Percentiles rank a stretch among this genome's conserved stretches.
phyloP scores from a whole-genome alignment of 2,797 vertebrate species.

The Molossus alvarezi region DNA sequence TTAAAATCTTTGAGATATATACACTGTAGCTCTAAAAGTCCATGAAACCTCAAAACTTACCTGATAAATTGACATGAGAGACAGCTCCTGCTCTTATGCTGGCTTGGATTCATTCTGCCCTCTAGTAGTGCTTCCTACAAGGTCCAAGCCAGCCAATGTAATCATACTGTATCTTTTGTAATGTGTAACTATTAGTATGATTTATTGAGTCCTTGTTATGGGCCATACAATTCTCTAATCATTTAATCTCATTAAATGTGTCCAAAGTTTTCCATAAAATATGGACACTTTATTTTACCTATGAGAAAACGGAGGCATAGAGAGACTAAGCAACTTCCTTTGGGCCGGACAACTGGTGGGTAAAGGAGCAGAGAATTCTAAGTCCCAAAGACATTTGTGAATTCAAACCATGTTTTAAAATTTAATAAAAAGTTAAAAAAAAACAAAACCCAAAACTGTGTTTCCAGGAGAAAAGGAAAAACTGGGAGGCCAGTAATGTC shows the following conservation, averaged over 20 bases:
- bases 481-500: background rate
- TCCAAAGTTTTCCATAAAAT: background rate
- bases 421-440: no score
- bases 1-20: background rate
- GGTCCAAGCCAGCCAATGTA: background rate
- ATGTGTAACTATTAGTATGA: background rate
- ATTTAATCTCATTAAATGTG: background rate
- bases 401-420: background rate
- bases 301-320: background rate
- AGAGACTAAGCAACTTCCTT: background rate
- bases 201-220: background rate
- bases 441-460: background rate
- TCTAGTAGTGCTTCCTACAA: background rate
- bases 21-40: background rate
- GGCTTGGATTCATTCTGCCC: background rate
- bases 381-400: background rate
- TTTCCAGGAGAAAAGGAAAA: slow-evolving; percentile 30
- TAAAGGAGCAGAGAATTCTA: background rate
- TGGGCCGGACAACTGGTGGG: background rate
- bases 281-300: background rate
- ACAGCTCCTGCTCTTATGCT: background rate
- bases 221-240: background rate
- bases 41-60: background rate
- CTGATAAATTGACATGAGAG: background rate
- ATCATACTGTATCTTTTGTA: background rate